Percentiles rank a stretch among this genome's conserved stretches.
Evolutionary conservation across 2,888 invertebrate genomes (phyloP).

Genomic region (Schrankia costaestrigalis): DNA sequence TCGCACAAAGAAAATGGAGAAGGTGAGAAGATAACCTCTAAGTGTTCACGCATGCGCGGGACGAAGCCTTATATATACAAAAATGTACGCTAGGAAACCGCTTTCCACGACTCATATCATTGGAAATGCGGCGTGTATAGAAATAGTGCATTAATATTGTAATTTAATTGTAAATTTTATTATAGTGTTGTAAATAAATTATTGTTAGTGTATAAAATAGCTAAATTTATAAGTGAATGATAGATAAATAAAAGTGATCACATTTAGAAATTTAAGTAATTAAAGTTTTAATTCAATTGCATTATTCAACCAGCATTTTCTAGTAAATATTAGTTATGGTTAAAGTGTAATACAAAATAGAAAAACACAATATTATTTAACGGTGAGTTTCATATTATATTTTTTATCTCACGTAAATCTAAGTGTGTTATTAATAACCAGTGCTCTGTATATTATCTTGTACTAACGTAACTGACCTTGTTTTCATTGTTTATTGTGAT

Average conservation of each 20-base stretch:
- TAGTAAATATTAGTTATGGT: conserved; percentile 8
- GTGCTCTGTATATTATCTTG: conserved; percentile 18
- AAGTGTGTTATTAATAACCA: conserved; percentile 19
- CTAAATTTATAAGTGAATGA: conserved; percentile 5
- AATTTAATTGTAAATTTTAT: conserved; percentile 24
- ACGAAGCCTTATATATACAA: conserved; percentile 27
- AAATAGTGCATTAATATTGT: conserved; percentile 31
- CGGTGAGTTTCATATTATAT: conserved; percentile 16
- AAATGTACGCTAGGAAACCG: conserved; percentile 27
- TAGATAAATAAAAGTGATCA: background rate
- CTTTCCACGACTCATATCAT: conserved; percentile 27
- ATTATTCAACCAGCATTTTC: too few species aligned
- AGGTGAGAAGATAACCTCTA: conserved; percentile 60
- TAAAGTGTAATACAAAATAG: conserved; percentile 12
- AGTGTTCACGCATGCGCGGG: conserved; percentile 60
- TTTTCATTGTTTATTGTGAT: conserved; percentile 32
- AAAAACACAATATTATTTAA: conserved; percentile 1
- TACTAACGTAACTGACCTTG: conserved; percentile 27
- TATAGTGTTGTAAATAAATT: conserved; percentile 25
- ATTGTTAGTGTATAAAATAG: background rate
- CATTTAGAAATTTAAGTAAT: conserved; percentile 1
- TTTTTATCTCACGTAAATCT: conserved; percentile 2
- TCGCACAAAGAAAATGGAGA: conserved; percentile 26
- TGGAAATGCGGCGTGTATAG: conserved; percentile 43
- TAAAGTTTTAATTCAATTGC: conserved; percentile 4